Percentiles rank a stretch among this genome's conserved stretches.
These are phyloP conservation scores for Taurulus bubalis DNA, from an alignment of 2,113 vertebrate species.

Conservation along the genomic window DNA sequence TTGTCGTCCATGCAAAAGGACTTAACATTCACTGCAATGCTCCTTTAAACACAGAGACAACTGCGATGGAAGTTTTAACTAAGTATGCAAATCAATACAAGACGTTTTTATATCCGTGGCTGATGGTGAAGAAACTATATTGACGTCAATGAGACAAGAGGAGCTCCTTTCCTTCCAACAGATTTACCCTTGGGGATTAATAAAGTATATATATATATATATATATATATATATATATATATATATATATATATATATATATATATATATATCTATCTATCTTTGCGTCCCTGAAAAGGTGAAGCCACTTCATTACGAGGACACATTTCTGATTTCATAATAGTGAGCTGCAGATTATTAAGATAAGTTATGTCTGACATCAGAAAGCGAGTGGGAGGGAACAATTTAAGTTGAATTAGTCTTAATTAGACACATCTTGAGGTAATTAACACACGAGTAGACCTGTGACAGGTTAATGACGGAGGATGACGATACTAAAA, in stretches of 20 bases:
- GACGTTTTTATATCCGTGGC: not conserved
- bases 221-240: no score
- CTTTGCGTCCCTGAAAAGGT: not conserved
- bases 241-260: no score
- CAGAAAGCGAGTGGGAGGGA: not conserved
- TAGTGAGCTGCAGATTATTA: not conserved
- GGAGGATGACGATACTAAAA: conserved; percentile 8
- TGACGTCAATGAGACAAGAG: not conserved
- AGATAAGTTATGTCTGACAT: not conserved
- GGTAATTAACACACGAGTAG: conserved; percentile 9
- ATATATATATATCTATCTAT: no score
- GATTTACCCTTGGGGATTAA: no score
- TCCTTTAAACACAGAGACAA: not conserved
- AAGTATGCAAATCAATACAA: not conserved
- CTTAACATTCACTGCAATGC: not conserved
- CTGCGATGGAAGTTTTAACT: not conserved
- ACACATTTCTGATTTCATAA: not conserved
- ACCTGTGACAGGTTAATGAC: conserved; percentile 41
- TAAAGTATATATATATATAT: no score
- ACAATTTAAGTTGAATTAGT: not conserved
- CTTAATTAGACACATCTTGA: conserved; percentile 26
- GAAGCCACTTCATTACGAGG: not conserved
- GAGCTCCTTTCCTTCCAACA: no score
- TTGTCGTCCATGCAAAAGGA: not conserved
- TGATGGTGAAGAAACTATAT: not conserved